These are phyloP conservation scores for Aricia agestis DNA, from an alignment of 1,140 invertebrate genomes.

Conservation along the genomic window DNA sequence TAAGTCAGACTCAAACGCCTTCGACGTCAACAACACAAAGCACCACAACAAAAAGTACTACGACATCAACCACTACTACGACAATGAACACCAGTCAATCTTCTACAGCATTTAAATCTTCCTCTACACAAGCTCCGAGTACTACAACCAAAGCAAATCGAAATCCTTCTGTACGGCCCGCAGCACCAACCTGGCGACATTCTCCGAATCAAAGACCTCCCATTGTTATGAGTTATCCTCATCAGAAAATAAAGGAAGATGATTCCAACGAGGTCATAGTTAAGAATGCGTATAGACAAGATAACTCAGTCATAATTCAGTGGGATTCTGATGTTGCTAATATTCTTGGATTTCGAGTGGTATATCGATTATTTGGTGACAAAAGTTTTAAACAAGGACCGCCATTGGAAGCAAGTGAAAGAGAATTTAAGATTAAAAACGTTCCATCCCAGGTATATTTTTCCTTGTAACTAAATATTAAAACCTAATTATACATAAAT, in stretches of 20 bases:
- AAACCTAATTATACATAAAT: neutral
- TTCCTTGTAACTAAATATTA: constrained; percentile 18
- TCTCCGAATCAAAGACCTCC: constrained; percentile 80
- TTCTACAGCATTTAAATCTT: constrained; percentile 28
- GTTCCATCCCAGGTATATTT: constrained; percentile 86
- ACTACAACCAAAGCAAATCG: constrained; percentile 52
- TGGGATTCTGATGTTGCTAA: constrained; percentile 92
- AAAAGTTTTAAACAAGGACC: constrained; percentile 92
- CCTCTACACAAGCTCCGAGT: constrained; percentile 43
- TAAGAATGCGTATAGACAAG: constrained; percentile 89
- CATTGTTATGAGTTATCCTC: constrained; percentile 82
- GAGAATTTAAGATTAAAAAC: constrained; percentile 94
- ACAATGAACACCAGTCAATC: constrained; percentile 45
- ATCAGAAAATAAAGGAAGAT: constrained; percentile 78
- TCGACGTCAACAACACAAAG: constrained; percentile 51
- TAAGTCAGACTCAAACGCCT: constrained; percentile 42
- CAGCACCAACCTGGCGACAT: constrained; percentile 64
- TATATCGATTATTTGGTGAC: constrained; percentile 93
- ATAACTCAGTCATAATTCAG: constrained; percentile 92
- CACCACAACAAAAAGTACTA: constrained; percentile 48
- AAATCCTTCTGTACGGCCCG: constrained; percentile 47
- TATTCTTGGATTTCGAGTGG: constrained; percentile 91
- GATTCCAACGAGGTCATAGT: constrained; percentile 87
- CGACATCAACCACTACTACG: constrained; percentile 52
- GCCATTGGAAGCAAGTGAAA: constrained; percentile 88